Evolutionary conservation across 2,888 invertebrate species (phyloP).

Genomic region (Agapostemon virescens): DNA sequence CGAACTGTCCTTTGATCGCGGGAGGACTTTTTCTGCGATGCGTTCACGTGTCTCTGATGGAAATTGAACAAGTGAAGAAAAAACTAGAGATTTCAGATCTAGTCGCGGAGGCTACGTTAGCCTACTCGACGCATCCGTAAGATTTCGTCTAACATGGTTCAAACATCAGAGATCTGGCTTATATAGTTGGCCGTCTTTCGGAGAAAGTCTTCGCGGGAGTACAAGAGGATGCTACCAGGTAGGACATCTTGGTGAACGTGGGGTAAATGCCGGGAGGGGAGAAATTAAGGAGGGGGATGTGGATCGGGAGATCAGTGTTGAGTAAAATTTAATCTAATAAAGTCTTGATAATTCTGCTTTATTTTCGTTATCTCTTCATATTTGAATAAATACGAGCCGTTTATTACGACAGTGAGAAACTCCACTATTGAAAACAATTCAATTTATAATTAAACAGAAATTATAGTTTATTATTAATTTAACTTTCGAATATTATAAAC

Average conservation of each 20-base stretch:
- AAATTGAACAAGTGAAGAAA: neutral
- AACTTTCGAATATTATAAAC: too few species aligned
- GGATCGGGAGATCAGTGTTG: slow-evolving; percentile 26
- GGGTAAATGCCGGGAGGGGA: slow-evolving; percentile 29
- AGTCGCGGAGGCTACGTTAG: slow-evolving; percentile 56
- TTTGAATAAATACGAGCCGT: neutral
- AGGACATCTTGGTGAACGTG: slow-evolving; percentile 66
- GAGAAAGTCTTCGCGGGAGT: slow-evolving; percentile 78
- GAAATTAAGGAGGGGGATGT: slow-evolving; percentile 37
- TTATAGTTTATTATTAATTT: neutral
- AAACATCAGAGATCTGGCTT: slow-evolving; percentile 78
- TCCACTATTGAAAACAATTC: too few species aligned
- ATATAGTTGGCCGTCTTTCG: slow-evolving; percentile 80
- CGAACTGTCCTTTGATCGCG: slow-evolving; percentile 53
- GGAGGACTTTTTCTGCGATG: slow-evolving; percentile 4
- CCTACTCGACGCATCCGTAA: slow-evolving; percentile 70
- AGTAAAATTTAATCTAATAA: slow-evolving; percentile 13
- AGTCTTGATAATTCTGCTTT: neutral
- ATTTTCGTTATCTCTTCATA: neutral
- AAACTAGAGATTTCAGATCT: slow-evolving; percentile 24
- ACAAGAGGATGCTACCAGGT: slow-evolving; percentile 71
- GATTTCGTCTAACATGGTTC: slow-evolving; percentile 79
- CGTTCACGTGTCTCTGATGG: slow-evolving; percentile 16
- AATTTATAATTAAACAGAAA: too few species aligned
- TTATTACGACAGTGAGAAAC: too few species aligned